Base-by-base conservation (phyloP, 2,113 vertebrate genomes). In the Cranoglanis bouderius region DNA sequence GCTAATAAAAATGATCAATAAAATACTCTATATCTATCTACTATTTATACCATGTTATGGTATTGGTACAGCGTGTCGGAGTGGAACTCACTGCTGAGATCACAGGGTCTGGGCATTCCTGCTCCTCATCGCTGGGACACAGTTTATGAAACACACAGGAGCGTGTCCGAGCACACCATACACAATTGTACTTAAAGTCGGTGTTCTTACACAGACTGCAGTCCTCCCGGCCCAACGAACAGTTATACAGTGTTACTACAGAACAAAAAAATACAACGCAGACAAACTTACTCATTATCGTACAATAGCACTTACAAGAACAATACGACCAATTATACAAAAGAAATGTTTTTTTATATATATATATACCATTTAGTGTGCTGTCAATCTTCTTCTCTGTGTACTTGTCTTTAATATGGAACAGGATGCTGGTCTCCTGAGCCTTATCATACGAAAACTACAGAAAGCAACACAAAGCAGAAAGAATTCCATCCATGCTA, bases 191-290 rank as follows among this genome's bases (percentile, higher is more conserved):
- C 82, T 92, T 92, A 0, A 57, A 85, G 49, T 93, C 92, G 0
- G 98, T 96, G 0, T 97, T 97, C 9, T 97, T 97, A 85, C 98
- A 99, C 46, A 99, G 93, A 88, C 97, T 99, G 90, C 98, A 99
- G 95, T 99, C 98, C 0, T 95, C 95, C 46, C 97, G 95, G 88
- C 97, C 97, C 0, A 96, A 94, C 24, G 97, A 97, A 93, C 98
- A 99, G 94, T 97, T 98, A 93, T 99, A 98, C 63, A 99, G 94
- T 43, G 97, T 99, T 89, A 99, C 98, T 99, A 93, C 0, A 55
- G 86, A 85, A 1, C 19, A 82, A 65, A n/a, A 51, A 32, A 26
- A 49, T 1, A 46, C 29, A 67, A 75, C 8, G 70, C 32, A 57
- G 8, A 57, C 14, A 80, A 43, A 13, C 74, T 19, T 75, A 82